These are phyloP conservation scores for Sus cebifrons DNA, from an alignment of 2,797 vertebrate species.

Conservation along the genomic window DNA sequence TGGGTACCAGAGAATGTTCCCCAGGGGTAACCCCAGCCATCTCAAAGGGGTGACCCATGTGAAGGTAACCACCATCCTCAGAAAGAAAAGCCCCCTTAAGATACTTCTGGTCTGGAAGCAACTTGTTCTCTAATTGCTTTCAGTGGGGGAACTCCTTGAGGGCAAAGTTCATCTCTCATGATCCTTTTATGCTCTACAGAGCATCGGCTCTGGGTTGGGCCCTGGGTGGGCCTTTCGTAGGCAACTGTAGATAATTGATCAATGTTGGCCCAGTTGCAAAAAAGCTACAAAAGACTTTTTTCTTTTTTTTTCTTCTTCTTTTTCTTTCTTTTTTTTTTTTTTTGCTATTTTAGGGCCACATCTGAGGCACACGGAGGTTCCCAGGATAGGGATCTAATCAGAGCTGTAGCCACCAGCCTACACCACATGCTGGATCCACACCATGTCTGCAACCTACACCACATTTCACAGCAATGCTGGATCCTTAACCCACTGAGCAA, in stretches of 20 bases:
- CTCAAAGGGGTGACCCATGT: neutral
- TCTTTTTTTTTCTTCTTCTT: neutral
- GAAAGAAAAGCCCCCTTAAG: conserved; percentile 47
- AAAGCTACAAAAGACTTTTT: neutral
- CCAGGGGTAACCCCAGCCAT: conserved; percentile 18
- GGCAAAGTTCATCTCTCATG: conserved; percentile 29
- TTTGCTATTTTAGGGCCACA: too few species aligned
- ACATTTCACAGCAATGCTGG: too few species aligned
- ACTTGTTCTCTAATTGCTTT: conserved; percentile 62
- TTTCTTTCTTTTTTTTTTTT: too few species aligned
- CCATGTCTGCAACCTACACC: too few species aligned
- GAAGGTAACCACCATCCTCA: neutral
- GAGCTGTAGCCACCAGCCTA: too few species aligned
- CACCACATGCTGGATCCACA: too few species aligned
- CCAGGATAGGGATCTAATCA: too few species aligned
- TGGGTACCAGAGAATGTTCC: neutral
- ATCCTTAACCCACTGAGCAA: too few species aligned
- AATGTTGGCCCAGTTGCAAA: neutral
- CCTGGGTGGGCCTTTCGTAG: neutral
- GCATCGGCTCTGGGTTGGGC: neutral
- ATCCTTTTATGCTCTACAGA: neutral
- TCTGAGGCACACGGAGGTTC: too few species aligned
- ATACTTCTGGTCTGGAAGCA: conserved; percentile 55
- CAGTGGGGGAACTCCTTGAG: conserved; percentile 21
- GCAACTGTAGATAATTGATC: neutral